phyloP scores from a whole-genome alignment of 2,888 invertebrate genomes.

The Oscheius sp. region DNA sequence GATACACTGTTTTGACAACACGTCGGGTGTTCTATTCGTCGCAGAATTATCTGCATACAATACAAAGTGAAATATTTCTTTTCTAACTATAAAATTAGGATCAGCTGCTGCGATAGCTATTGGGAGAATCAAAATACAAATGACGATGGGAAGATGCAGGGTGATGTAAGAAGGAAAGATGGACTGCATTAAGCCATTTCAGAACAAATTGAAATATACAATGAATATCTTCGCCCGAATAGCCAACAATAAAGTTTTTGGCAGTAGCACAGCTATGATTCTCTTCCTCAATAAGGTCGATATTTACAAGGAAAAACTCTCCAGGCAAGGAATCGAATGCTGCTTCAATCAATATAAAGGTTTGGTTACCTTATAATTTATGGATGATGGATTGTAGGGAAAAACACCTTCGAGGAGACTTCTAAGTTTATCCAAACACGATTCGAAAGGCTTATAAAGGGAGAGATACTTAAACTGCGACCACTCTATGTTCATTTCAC shows the following conservation, averaged over 20 bases:
- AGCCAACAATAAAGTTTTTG: neutral
- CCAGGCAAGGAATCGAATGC: conserved; percentile 54
- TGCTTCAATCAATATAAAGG: conserved; percentile 71
- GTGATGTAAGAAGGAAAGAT: neutral
- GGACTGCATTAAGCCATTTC: conserved; percentile 5
- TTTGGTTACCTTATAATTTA: conserved; percentile 26
- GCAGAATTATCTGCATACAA: conserved; percentile 60
- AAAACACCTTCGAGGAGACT: conserved; percentile 65
- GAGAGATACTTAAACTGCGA: conserved; percentile 63
- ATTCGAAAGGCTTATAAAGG: conserved; percentile 68
- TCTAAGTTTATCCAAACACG: conserved; percentile 70
- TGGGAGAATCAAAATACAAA: no score
- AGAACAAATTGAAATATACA: conserved; percentile 69
- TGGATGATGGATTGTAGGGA: conserved; percentile 50
- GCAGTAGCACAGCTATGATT: conserved; percentile 61
- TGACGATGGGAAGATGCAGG: neutral
- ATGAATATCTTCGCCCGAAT: conserved; percentile 32
- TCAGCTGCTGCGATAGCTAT: neutral
- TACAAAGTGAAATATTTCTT: conserved; percentile 21
- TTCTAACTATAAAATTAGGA: neutral
- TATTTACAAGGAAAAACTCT: conserved; percentile 63
- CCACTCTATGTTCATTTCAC: conserved; percentile 71
- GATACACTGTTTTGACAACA: conserved; percentile 84
- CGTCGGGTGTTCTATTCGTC: conserved; percentile 80
- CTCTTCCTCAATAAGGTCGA: conserved; percentile 69